Base-by-base conservation (phyloP, 2,113 vertebrate species). In the Lates calcarifer region DNA sequence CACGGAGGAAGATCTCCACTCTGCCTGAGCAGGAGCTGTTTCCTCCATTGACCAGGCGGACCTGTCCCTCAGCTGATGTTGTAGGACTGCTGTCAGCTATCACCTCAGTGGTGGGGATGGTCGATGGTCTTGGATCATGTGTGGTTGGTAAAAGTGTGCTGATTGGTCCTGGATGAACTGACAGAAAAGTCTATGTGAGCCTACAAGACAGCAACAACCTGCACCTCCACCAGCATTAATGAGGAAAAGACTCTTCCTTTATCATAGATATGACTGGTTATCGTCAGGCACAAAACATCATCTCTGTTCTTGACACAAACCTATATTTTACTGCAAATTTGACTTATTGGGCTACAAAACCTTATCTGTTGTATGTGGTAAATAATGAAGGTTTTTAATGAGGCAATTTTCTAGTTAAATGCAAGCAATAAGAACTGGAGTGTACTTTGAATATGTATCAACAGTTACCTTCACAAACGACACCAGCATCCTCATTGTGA, bases 11-110 rank as follows among this genome's bases (percentile, higher is more conserved):
- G 70, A 90, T 1, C 82, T 90, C 85, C 60, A 92, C 87, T 74
- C 91, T 89, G 39, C 91, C 91, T 22, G 91, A 85, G 71, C 89
- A 92, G 62, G 73, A 69, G 49, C 64, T 58, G 69, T 66, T 88
- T 55, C 68, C 60, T 70, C 86, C 85, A 47, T 88, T 74, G 13
- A 10, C 78, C 74, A 93, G 76, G 0, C 58, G 83, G 63, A 92
- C 61, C 43, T 87, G 45, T 1, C 89, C 88, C n/a, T 91, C 83
- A 0, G 1, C 75, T 45, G 60, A 14, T 73, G 61, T 22, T n/a
- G n/a, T n/a, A n/a, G n/a, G n/a, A 13, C 24, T 45, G 70, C 67
- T 79, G 28, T 24, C 11, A 7, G 37, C 5, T 43, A 56, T 0
- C 2, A 9, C 22, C 0, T 2, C 3, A 29, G 43, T 1, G 3